Percentiles rank a stretch among this genome's conserved stretches.
Conservation (phyloP, 2,113 vertebrate species). For the Sciurus niger region DNA sequence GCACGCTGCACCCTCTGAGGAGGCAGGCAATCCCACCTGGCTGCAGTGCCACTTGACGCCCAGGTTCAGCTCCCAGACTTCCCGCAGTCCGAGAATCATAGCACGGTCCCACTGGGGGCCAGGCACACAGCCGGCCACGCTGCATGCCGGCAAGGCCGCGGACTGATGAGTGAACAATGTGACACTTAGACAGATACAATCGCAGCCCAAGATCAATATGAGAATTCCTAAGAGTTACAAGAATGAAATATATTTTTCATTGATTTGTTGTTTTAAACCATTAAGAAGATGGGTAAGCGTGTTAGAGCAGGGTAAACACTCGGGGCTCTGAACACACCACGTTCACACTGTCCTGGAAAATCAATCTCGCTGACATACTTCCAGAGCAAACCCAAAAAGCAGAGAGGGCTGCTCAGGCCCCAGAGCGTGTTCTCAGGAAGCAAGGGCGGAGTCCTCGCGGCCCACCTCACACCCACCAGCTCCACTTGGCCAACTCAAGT, state of each 20-base stretch:
- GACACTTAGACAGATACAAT: constrained; percentile 85
- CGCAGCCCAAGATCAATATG: constrained; percentile 81
- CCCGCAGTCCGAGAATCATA: accelerated
- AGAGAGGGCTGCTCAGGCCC: not conserved
- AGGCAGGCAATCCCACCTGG: too few species aligned
- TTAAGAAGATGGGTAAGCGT: constrained; percentile 79
- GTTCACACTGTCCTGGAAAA: constrained; percentile 52
- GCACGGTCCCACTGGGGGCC: too few species aligned
- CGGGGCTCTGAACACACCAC: not conserved
- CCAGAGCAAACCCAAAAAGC: constrained; percentile 37
- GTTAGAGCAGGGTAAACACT: constrained; percentile 73
- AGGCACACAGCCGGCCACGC: not conserved
- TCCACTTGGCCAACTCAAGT: accelerated
- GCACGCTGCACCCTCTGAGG: too few species aligned
- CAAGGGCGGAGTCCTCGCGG: not conserved
- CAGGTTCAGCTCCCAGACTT: not conserved
- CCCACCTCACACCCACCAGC: not conserved
- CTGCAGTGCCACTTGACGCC: not conserved
- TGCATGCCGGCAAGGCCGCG: not conserved
- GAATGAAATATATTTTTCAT: constrained; percentile 87
- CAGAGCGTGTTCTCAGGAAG: not conserved
- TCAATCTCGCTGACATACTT: constrained; percentile 69
- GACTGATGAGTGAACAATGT: constrained; percentile 79
- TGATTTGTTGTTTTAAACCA: constrained; percentile 87
- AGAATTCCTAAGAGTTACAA: constrained; percentile 87